Base-by-base conservation (phyloP, 1,140 invertebrate species). In the Aradophagus sp. region DNA sequence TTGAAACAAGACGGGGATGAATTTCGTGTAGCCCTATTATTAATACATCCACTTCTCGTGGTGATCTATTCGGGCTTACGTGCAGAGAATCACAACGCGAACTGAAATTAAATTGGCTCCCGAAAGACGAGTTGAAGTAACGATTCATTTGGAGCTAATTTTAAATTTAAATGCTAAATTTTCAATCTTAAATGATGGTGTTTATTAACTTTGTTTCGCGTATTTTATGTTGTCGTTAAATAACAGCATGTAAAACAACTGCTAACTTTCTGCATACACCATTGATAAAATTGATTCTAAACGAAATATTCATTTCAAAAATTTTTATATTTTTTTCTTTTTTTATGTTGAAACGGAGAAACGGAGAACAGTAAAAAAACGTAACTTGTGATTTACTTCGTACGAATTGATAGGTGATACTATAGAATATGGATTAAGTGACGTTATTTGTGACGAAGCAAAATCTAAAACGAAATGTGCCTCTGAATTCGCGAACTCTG, bases 401-500 rank as follows among this genome's bases (percentile, higher is more conserved):
- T 38, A 1, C 12, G 29, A 42, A 42, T 23, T 41, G 5, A 23
- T 23, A 15, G 32, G 7, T 16, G n/a, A n/a, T n/a, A n/a, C n/a
- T n/a, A n/a, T n/a, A n/a, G n/a, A n/a, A n/a, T n/a, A n/a, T n/a
- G n/a, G n/a, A n/a, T n/a, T n/a, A n/a, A n/a, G n/a, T n/a, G n/a
- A n/a, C n/a, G n/a, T n/a, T n/a, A n/a, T n/a, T n/a, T n/a, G n/a
- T n/a, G n/a, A n/a, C n/a, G n/a, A n/a, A n/a, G n/a, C n/a, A n/a
- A n/a, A n/a, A n/a, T n/a, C n/a, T n/a, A n/a, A 42, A 13, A 44
- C 16, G 29, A 55, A 55, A 55, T 55, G 68, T 79, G 73, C 72
- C 74, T 77, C 75, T 73, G 62, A 69, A 73, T 63, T 77, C 66
- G 38, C 58, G 66, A 69, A 58, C 53, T 65, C 35, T 59, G 69